Conservation (phyloP, 2,888 invertebrate genomes). For the Dynastes maya region DNA sequence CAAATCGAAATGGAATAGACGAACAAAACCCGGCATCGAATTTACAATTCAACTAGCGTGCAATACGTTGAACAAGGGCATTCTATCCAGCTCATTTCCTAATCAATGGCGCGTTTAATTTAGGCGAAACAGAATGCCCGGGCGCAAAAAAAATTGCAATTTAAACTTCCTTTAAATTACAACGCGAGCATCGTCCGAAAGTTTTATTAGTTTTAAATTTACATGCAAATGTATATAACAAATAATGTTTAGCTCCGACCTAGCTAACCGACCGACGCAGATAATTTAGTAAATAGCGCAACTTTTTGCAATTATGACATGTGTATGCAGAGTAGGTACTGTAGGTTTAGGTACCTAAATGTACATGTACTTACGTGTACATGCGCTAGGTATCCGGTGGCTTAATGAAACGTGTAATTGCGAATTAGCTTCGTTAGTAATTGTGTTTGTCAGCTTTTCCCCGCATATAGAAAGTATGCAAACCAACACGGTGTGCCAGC, state of each 20-base stretch:
- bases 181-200: not conserved
- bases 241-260: slow-evolving; percentile 22
- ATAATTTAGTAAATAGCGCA: slow-evolving; percentile 26
- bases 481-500: too few species aligned
- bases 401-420: slow-evolving; percentile 27
- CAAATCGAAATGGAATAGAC: too few species aligned
- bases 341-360: too few species aligned
- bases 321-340: too few species aligned
- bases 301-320: slow-evolving; percentile 30
- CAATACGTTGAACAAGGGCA: slow-evolving; percentile 19
- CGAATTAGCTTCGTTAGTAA: slow-evolving; percentile 23
- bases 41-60: slow-evolving; percentile 30
- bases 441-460: not conserved
- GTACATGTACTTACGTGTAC: not conserved
- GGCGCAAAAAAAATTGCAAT: slow-evolving; percentile 26
- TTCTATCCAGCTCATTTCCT: slow-evolving; percentile 33
- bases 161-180: slow-evolving; percentile 41
- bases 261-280: not conserved
- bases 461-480: too few species aligned
- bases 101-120: slow-evolving; percentile 46
- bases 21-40: not conserved
- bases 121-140: slow-evolving; percentile 15
- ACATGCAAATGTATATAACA: slow-evolving; percentile 31
- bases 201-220: slow-evolving; percentile 46
- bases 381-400: not conserved